Conservation (phyloP, 2,888 invertebrate species). For the Drosophila anceps region DNA sequence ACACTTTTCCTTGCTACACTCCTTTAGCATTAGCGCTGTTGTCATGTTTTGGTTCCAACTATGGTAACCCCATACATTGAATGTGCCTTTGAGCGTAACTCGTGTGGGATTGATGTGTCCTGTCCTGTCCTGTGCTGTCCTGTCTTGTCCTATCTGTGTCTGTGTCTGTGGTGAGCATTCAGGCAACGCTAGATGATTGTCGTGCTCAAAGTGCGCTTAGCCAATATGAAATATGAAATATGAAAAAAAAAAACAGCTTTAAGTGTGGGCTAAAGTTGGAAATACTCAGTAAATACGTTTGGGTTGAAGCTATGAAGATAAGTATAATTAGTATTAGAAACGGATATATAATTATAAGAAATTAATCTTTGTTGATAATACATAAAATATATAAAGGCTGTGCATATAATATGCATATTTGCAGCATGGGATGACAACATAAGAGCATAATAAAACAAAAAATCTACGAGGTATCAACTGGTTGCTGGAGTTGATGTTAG, state of each 20-base stretch:
- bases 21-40: slow-evolving; percentile 8
- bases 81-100: slow-evolving; percentile 14
- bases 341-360: too few relatives aligned
- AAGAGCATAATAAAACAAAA: neutral
- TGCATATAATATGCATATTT: neutral
- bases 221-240: slow-evolving; percentile 10
- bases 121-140: slow-evolving; percentile 1
- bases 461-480: slow-evolving; percentile 7
- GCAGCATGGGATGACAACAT: neutral
- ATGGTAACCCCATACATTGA: slow-evolving; percentile 10
- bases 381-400: too few relatives aligned
- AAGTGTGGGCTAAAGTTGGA: neutral
- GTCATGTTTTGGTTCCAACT: slow-evolving; percentile 6
- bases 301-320: neutral
- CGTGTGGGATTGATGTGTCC: slow-evolving; percentile 30
- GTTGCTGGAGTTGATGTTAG: slow-evolving; percentile 15
- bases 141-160: neutral
- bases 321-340: too few relatives aligned
- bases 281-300: neutral
- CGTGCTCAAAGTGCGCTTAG: slow-evolving; percentile 36
- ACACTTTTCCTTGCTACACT: slow-evolving; percentile 8
- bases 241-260: neutral
- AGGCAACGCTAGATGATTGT: slow-evolving; percentile 24
- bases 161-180: slow-evolving; percentile 20
- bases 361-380: too few relatives aligned